A percentile compares a stretch with the other conserved stretches of the same genome.
Conservation (phyloP, 2,888 invertebrate species). For the Caenorhabditis sp. region DNA sequence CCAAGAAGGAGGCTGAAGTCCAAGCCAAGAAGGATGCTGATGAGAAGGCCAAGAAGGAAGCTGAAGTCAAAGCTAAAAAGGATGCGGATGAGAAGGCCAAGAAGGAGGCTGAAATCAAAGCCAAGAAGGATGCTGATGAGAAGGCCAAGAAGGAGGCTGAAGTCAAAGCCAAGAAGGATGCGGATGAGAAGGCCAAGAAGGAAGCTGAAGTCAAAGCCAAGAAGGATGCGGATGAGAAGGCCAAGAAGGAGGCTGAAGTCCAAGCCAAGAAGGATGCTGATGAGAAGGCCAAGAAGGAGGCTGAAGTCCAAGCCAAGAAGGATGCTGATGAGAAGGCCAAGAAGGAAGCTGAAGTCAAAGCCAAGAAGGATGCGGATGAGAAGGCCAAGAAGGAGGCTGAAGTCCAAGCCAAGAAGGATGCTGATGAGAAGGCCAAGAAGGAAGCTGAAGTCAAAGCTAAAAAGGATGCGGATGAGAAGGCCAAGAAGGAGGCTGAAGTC, state of each 20-base stretch:
- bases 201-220: conserved; percentile 13
- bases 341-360: conserved; percentile 1
- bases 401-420: conserved; percentile 4
- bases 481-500: conserved; percentile 9
- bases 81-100: conserved; percentile 8
- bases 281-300: conserved; percentile 17
- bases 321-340: conserved; percentile 2
- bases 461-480: not conserved
- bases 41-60: not conserved
- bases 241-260: not conserved
- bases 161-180: conserved; percentile 16
- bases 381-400: conserved; percentile 10
- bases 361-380: conserved; percentile 4
- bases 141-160: conserved; percentile 12
- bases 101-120: conserved; percentile 2
- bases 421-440: conserved; percentile 1
- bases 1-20: conserved; percentile 11
- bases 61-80: not conserved
- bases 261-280: conserved; percentile 8
- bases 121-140: conserved; percentile 2
- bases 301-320: conserved; percentile 7
- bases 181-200: conserved; percentile 6
- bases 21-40: conserved; percentile 6
- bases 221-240: conserved; percentile 14
- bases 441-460: conserved; percentile 4